phyloP scores from a whole-genome alignment of 2,797 vertebrate species.

The Poecilia gillii region DNA sequence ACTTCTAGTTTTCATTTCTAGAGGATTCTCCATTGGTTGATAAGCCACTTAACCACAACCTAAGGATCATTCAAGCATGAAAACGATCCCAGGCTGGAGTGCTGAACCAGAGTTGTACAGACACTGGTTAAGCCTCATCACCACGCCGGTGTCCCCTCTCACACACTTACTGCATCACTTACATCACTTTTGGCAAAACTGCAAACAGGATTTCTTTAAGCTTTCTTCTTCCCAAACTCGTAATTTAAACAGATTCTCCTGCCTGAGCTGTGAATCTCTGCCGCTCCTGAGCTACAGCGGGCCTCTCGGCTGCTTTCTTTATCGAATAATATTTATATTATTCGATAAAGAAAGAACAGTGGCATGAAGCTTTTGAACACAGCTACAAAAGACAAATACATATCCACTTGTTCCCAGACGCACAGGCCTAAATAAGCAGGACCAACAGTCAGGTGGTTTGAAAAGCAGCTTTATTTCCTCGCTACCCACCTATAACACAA shows the following conservation, averaged over 20 bases:
- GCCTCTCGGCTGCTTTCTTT: neutral
- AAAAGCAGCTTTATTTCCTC: constrained; percentile 75
- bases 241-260: neutral
- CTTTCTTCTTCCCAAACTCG: neutral
- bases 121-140: neutral
- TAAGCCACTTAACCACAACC: neutral
- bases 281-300: neutral
- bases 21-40: neutral
- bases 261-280: neutral
- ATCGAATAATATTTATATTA: neutral
- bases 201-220: neutral
- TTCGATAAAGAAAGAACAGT: neutral
- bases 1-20: neutral
- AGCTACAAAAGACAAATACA: constrained; percentile 1
- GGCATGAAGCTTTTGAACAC: neutral
- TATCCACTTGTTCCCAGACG: constrained; percentile 38
- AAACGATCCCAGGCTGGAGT: neutral
- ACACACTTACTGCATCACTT: neutral
- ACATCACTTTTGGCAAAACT: neutral
- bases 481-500: constrained; percentile 62
- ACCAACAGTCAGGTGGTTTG: constrained; percentile 64
- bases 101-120: neutral
- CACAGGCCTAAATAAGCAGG: constrained; percentile 51
- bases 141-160: neutral
- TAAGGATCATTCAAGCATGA: neutral